Evolutionary conservation across 2,113 vertebrate species (phyloP).

Genomic region (Neodontobutis hainanensis): DNA sequence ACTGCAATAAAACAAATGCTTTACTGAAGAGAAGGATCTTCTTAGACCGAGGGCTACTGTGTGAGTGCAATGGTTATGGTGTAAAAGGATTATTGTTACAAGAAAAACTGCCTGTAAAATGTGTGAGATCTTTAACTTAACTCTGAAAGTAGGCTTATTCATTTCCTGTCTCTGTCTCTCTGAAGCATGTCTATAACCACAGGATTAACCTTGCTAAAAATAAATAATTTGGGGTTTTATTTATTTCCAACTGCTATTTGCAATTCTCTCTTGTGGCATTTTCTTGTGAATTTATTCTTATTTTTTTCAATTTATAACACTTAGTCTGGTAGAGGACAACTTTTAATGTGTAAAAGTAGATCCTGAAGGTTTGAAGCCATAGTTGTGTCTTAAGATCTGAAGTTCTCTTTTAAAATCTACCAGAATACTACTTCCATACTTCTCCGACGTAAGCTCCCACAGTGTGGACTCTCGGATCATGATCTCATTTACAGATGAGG

Average conservation of each 20-base stretch:
- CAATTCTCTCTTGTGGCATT: too few relatives aligned
- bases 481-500: slow-evolving; percentile 65
- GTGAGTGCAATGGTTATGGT: slow-evolving; percentile 11
- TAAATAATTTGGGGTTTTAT: too few relatives aligned
- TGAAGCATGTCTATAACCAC: slow-evolving; percentile 31
- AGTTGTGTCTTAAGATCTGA: slow-evolving; percentile 5
- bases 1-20: slow-evolving; percentile 64
- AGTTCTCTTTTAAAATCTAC: background rate
- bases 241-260: too few relatives aligned
- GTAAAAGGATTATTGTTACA: slow-evolving; percentile 35
- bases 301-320: slow-evolving; percentile 16
- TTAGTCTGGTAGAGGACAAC: slow-evolving; percentile 1
- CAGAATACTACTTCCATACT: slow-evolving; percentile 4
- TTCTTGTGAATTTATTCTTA: background rate
- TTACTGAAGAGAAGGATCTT: slow-evolving; percentile 37
- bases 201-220: background rate
- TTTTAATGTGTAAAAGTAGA: slow-evolving; percentile 17
- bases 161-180: background rate
- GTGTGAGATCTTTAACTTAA: slow-evolving; percentile 8
- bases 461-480: slow-evolving; percentile 11
- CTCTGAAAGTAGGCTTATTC: background rate
- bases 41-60: slow-evolving; percentile 27
- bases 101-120: slow-evolving; percentile 26
- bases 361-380: slow-evolving; percentile 29
- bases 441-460: slow-evolving; percentile 19